Base-by-base conservation (phyloP, 2,113 vertebrate genomes). In the Protomyctophum bolini region DNA sequence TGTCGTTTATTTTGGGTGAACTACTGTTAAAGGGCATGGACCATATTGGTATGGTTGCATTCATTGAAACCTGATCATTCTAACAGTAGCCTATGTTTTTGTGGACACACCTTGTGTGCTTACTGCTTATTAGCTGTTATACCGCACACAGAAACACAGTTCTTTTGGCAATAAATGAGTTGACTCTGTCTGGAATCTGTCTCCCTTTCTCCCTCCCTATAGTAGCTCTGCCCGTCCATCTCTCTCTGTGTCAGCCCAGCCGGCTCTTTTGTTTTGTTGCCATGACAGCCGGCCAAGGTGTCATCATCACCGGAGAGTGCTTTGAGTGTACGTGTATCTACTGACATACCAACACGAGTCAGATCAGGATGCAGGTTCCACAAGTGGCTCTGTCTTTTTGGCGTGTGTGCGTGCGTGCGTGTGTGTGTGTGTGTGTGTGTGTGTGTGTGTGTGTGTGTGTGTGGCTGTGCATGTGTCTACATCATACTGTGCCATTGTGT, bases 281-380 rank as follows among this genome's bases (percentile, higher is more conserved):
- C 84, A 87, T 88, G 87, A 87, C 83, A 86, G 83, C 78, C 52
- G 69, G 71, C 83, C 79, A 86, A 83, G 59, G 79, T 86, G 75
- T 79, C 76, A 60, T 75, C 50, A 9, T 75, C 50, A 9, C 75
- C 67, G 47, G 72, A 65, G 74, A 65, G 74, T 82, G 65, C 55
- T 76, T 75, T 70, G 45, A 64, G 52, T 66, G 54, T 11, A 33
- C 64, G 52, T 66, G 54, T 11, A 33, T 56, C 58, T 60, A 68
- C 72, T 77, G 83, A 87, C 81, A 85, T 81, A 75, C 76, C 54
- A 81, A 82, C 15, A 69, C 72, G 61, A 72, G 78, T 65, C n/a
- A 45, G 75, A 73, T 87, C 82, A 87, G 77, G 72, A 74, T 64
- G 55, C 72, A 6, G 10, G 2, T 54, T 80, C 72, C 82, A 73